phyloP scores from a whole-genome alignment of 2,888 invertebrate genomes.

The Megalurothrips usitatus region DNA sequence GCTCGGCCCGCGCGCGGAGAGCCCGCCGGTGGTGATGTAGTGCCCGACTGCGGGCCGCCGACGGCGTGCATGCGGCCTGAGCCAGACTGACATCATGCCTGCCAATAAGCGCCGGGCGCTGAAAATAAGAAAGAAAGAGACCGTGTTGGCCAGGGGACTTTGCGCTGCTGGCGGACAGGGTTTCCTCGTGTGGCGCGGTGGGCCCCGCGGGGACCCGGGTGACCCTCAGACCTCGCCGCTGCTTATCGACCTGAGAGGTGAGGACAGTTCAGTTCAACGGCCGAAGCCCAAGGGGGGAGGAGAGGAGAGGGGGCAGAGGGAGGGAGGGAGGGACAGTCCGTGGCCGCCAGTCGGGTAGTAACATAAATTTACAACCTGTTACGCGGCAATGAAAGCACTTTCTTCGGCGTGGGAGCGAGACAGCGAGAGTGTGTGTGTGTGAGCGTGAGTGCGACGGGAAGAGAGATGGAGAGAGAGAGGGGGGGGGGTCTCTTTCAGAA shows the following conservation, averaged over 20 bases:
- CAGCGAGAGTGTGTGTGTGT: neutral
- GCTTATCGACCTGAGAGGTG: no score
- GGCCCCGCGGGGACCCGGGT: no score
- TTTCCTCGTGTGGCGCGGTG: no score
- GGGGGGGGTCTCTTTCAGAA: neutral
- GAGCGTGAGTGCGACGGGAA: neutral
- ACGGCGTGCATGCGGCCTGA: no score
- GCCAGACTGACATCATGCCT: no score
- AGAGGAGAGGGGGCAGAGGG: neutral
- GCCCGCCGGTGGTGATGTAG: neutral
- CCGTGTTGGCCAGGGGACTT: no score
- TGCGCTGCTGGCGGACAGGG: no score
- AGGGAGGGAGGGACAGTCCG: neutral
- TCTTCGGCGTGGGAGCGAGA: neutral
- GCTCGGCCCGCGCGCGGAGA: neutral
- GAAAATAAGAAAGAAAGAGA: no score
- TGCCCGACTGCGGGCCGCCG: no score
- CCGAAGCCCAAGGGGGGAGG: neutral
- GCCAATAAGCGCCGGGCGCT: no score
- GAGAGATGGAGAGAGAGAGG: neutral
- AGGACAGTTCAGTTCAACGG: neutral
- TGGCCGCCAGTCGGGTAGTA: neutral
- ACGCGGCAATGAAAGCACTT: conserved; percentile 6
- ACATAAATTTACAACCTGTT: conserved; percentile 11
- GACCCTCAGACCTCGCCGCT: no score